Base-by-base conservation (phyloP, 2,113 vertebrate species). In the Parus major region DNA sequence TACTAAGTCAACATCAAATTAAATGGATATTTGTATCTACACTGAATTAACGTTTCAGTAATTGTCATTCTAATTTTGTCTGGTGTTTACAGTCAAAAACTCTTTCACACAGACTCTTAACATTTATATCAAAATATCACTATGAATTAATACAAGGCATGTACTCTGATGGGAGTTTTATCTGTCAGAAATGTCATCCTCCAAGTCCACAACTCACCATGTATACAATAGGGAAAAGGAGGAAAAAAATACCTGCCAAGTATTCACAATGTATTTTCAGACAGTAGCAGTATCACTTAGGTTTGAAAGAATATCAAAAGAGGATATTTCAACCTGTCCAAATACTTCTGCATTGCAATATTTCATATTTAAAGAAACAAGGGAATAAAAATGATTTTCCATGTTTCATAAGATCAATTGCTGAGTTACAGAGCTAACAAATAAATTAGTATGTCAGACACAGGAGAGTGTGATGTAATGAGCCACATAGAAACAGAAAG, bases 151-250 rank as follows among this genome's bases (percentile, higher is more conserved):
- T 82, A 72, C 28, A 77, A 96, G n/a, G 25, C 35, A 76, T 13
- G 27, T 61, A 92, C 56, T 87, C 56, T 95, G 49, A 83, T 39
- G 76, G 56, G 46, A 59, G 15, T 69, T 95, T 96, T 79, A 90
- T 95, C 96, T 96, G 93, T 93, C 86, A 93, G 69, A 83, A 95
- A 89, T 85, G 77, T 83, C 84, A 86, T 93, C 71, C 24, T 88
- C 55, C 10, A n/a, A 72, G 41, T 59, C 71, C 73, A 60, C 23
- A 53, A 63, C 19, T 92, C 44, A 76, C 88, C 42, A 19, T 39
- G 36, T 61, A 29, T 69, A 65, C 60, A 71, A 82, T 9, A 70
- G 77, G 77, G 50, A 80, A 82, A 79, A 79, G 25, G 47, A 59
- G 57, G 20, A 78, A 69, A 49, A 63, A 88, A 41, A 8, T 31